Evolutionary conservation across 2,888 invertebrate genomes (phyloP).

Genomic region (Eupithecia subumbrata): DNA sequence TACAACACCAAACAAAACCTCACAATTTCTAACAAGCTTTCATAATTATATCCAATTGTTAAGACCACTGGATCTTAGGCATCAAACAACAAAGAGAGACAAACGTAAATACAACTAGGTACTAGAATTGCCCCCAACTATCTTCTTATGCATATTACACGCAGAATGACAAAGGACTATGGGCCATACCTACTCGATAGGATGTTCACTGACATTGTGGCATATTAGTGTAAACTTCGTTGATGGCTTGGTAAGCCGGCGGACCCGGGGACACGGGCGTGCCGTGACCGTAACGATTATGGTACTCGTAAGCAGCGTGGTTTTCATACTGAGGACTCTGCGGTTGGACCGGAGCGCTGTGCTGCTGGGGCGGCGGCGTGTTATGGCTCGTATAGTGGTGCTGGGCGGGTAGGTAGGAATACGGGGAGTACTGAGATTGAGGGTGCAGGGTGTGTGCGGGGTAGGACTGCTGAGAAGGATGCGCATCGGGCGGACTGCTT

Average conservation of each 20-base stretch:
- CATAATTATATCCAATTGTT: constrained; percentile 6
- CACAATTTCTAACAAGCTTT: constrained; percentile 4
- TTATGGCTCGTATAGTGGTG: constrained; percentile 18
- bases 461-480: constrained; percentile 26
- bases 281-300: constrained; percentile 38
- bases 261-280: constrained; percentile 66
- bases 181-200: not conserved
- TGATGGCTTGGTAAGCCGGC: constrained; percentile 72
- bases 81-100: not conserved
- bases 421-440: constrained; percentile 32
- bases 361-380: constrained; percentile 21
- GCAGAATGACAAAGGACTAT: not conserved
- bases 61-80: not conserved
- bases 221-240: constrained; percentile 64
- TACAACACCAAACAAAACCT: constrained; percentile 24
- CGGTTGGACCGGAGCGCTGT: constrained; percentile 21
- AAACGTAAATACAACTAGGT: constrained; percentile 1
- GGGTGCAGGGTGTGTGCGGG: constrained; percentile 26
- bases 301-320: constrained; percentile 32
- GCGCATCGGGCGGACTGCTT: constrained; percentile 18
- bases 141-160: constrained; percentile 1
- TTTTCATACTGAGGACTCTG: constrained; percentile 33
- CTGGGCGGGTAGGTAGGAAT: constrained; percentile 24
- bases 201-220: constrained; percentile 44
- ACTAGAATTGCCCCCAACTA: constrained; percentile 1